Evolutionary conservation across 1,140 invertebrate genomes (phyloP).

Genomic region (Platyscapa corneri): DNA sequence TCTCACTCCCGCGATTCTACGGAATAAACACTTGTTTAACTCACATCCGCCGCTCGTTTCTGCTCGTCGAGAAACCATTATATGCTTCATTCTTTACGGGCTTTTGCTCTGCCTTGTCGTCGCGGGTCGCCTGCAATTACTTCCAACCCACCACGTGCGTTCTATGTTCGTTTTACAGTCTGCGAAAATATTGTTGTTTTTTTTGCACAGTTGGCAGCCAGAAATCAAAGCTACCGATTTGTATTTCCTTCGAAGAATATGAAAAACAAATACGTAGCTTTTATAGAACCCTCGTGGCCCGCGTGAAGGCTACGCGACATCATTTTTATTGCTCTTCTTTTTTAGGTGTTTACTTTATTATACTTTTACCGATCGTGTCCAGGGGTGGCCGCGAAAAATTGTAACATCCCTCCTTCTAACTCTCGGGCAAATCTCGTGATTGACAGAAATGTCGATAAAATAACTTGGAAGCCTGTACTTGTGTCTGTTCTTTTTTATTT

Average conservation of each 20-base stretch:
- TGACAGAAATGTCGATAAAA: slow-evolving; percentile 45
- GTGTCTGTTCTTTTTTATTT: slow-evolving; percentile 22
- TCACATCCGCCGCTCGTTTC: neutral
- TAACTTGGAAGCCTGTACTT: neutral
- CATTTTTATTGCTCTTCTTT: neutral
- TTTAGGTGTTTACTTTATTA: neutral
- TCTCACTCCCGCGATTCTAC: neutral
- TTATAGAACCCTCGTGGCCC: neutral
- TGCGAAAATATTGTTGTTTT: neutral
- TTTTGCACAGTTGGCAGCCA: too few relatives aligned
- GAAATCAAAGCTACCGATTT: too few relatives aligned
- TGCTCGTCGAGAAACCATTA: neutral
- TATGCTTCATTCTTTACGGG: neutral
- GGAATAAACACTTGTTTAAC: neutral
- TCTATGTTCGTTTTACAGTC: neutral
- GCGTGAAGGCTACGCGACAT: neutral
- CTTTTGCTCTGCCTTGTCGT: neutral
- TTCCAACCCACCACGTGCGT: neutral
- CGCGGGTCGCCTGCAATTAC: neutral
- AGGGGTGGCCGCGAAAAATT: neutral
- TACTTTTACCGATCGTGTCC: neutral
- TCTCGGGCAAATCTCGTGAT: neutral
- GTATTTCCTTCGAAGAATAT: too few relatives aligned
- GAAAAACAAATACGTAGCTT: neutral
- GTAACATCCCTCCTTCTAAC: neutral